A percentile compares a stretch with the other conserved stretches of the same genome.
phyloP scores from a whole-genome alignment of 2,113 vertebrate species.

The Aspidoscelis tigris region DNA sequence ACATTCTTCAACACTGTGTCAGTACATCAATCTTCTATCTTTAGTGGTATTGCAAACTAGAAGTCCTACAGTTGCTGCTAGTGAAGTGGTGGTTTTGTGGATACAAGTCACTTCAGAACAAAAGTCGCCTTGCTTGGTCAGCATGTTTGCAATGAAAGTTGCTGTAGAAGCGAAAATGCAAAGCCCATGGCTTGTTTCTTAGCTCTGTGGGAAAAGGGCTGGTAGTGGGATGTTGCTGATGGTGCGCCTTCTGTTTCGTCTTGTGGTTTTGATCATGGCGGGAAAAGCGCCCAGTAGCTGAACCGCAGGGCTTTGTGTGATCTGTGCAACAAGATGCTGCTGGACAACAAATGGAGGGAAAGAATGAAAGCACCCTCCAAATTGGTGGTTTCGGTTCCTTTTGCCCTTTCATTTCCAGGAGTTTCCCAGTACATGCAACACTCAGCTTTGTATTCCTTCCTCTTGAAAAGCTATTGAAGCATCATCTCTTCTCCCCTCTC shows the following conservation, averaged over 20 bases:
- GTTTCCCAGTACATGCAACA: neutral
- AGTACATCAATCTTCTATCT: neutral
- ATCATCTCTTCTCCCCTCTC: neutral
- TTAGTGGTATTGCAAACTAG: neutral
- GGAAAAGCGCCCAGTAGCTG: neutral
- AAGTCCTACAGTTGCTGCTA: neutral
- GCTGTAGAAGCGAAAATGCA: neutral
- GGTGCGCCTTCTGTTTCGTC: slow-evolving; percentile 4
- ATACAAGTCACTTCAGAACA: slow-evolving; percentile 1
- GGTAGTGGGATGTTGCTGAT: slow-evolving; percentile 33
- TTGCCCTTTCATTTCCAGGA: neutral
- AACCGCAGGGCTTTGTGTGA: neutral
- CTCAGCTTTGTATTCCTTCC: neutral
- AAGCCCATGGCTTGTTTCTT: neutral
- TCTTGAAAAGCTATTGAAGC: neutral
- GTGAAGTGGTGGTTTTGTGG: neutral
- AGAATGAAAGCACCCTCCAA: neutral
- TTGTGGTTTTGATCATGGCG: neutral
- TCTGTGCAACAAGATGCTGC: neutral
- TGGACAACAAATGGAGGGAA: neutral
- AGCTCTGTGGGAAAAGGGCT: neutral
- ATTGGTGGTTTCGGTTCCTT: neutral
- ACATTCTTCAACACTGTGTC: neutral
- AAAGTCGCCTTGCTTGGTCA: slow-evolving; percentile 3
- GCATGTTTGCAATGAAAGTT: neutral